Evolutionary conservation across 2,113 vertebrate genomes (phyloP).

Genomic region (Trichomycterus rosablanca): DNA sequence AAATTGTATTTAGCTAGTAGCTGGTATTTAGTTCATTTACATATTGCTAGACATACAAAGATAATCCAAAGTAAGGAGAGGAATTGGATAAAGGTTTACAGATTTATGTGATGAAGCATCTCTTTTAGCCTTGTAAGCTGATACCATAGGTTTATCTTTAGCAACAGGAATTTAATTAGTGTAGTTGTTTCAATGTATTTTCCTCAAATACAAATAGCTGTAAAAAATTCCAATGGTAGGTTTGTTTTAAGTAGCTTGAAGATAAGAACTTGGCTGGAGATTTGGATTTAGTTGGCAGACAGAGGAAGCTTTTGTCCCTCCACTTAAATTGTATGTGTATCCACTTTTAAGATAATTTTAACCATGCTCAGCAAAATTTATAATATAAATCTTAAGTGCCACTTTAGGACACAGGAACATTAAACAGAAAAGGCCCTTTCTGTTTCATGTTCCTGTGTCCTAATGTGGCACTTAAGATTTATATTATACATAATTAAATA

Average conservation of each 20-base stretch:
- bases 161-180: neutral
- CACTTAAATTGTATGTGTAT: neutral
- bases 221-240: no score
- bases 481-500: no score
- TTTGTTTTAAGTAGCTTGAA: slow-evolving; percentile 6
- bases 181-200: neutral
- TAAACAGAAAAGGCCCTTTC: no score
- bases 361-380: slow-evolving; percentile 6
- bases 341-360: slow-evolving; percentile 31
- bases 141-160: neutral
- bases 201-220: neutral
- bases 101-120: neutral
- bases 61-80: slow-evolving; percentile 27
- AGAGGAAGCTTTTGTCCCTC: slow-evolving; percentile 12
- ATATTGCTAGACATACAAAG: slow-evolving; percentile 54
- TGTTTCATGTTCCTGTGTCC: no score
- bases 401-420: neutral
- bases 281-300: neutral
- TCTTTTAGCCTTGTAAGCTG: neutral
- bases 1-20: slow-evolving; percentile 55
- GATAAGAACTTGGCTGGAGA: slow-evolving; percentile 12
- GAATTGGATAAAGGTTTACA: slow-evolving; percentile 7
- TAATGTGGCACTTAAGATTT: no score
- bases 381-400: neutral
- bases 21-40: no score